Evolutionary conservation across 2,888 invertebrate species (phyloP).

Genomic region (Synergus japonicus): DNA sequence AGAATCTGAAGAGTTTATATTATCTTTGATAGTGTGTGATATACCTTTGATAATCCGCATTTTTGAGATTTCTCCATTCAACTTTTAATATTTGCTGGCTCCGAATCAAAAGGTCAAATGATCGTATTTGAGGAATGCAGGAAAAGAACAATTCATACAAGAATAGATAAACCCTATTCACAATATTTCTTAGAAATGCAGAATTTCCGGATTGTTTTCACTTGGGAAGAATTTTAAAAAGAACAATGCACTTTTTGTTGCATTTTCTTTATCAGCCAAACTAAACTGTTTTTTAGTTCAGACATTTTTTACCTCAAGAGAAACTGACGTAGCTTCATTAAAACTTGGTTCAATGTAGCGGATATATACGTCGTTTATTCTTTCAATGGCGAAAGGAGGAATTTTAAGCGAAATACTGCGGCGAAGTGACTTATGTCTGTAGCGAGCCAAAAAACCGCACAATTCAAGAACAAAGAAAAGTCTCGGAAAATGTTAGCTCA

Average conservation of each 20-base stretch:
- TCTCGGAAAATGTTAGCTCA: conserved; percentile 24
- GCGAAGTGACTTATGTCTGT: conserved; percentile 17
- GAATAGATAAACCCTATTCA: no score
- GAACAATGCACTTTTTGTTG: no score
- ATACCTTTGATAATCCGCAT: not conserved
- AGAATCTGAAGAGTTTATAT: not conserved
- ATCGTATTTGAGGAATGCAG: no score
- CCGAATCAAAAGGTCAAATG: no score
- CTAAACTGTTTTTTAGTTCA: not conserved
- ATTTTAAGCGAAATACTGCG: conserved; percentile 28
- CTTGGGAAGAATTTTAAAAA: no score
- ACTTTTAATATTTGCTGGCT: no score
- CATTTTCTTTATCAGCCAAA: no score
- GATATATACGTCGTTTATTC: not conserved
- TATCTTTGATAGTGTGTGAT: not conserved
- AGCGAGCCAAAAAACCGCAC: conserved; percentile 37
- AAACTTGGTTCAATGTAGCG: not conserved
- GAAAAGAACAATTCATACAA: no score
- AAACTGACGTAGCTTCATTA: not conserved
- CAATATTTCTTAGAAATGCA: no score
- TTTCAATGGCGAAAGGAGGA: not conserved
- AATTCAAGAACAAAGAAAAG: conserved; percentile 27
- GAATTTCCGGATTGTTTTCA: no score
- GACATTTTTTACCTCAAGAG: not conserved
- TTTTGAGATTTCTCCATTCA: no score